Conservation (phyloP, 2,113 vertebrate genomes). For the Salvator merianae region DNA sequence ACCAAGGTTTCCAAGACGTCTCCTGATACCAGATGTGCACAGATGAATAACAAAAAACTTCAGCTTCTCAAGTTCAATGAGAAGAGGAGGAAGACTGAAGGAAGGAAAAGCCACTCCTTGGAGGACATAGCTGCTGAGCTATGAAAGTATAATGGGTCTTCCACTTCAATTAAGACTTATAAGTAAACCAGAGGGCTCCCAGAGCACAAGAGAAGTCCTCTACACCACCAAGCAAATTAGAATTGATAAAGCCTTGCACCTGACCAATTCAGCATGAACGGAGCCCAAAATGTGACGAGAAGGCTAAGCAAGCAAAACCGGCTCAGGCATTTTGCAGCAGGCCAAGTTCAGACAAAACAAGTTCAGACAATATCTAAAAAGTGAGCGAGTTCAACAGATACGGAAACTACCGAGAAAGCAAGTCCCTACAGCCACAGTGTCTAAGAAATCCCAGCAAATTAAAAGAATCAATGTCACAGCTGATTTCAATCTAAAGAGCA, state of each 20-base stretch:
- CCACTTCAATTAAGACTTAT: neutral
- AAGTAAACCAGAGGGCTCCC: too few species aligned
- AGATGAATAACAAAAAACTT: conserved; percentile 41
- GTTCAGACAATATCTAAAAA: neutral
- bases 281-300: neutral
- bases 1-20: neutral
- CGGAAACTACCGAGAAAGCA: neutral
- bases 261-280: neutral
- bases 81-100: conserved; percentile 25
- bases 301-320: neutral
- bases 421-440: neutral
- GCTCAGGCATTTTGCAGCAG: neutral
- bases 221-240: too few species aligned
- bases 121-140: conserved; percentile 9
- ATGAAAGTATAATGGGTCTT: conserved; percentile 42
- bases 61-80: neutral
- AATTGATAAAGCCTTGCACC: neutral
- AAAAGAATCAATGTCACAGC: neutral
- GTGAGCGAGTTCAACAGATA: conserved; percentile 9
- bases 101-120: conserved; percentile 18
- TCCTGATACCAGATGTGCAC: conserved; percentile 12
- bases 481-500: neutral
- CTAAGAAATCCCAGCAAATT: neutral
- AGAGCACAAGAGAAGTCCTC: neutral
- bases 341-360: neutral